Base-by-base conservation (phyloP, 2,113 vertebrate species). In the Erpornis zantholeuca region DNA sequence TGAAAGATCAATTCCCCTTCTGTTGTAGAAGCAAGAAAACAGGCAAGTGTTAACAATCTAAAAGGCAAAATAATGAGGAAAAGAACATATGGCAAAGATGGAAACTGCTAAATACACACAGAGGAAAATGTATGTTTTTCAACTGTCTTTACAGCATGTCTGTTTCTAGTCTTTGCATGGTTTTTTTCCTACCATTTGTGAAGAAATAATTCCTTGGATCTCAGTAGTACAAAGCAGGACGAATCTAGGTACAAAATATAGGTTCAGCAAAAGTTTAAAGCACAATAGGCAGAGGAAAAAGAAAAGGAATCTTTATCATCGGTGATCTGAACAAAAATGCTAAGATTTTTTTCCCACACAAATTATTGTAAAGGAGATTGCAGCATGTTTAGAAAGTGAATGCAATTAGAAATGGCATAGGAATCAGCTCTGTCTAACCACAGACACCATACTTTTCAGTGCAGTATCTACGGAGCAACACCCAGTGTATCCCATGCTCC, bases 1-100 rank as follows among this genome's bases (percentile, higher is more conserved):
- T 95, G 90, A 96, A 94, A 97, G 93, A 96, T 94, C 90, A 96
- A 94, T 85, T 94, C 88, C 82, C 94, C 95, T 93, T 96, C 90
- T 96, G 94, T 81, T 88, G 69, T 44, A 88, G 52, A 83, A 57
- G 31, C 63, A 88, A 77, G 85, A 95, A 96, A 93, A 96, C 50
- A 96, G 47, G 57, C 73, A 86, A 96, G 52, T 61, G 79, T 82
- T 97, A 83, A 96, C 75, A 86, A 96, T 96, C 88, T 81, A 92
- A 97, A 96, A 93, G 85, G 76, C 94, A 97, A 96, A 92, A 94
- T 94, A 80, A 93, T 80, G 79, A 96, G 35, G 83, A 76, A 77
- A 90, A 90, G 66, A 96, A 90, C 95, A 97, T 95, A 96, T 95
- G 96, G 94, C 82, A 65, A 90, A 86, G 68, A 90, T 24, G 17